Base-by-base conservation (phyloP, 2,888 invertebrate species). In the Carpatolechia fugitivella region DNA sequence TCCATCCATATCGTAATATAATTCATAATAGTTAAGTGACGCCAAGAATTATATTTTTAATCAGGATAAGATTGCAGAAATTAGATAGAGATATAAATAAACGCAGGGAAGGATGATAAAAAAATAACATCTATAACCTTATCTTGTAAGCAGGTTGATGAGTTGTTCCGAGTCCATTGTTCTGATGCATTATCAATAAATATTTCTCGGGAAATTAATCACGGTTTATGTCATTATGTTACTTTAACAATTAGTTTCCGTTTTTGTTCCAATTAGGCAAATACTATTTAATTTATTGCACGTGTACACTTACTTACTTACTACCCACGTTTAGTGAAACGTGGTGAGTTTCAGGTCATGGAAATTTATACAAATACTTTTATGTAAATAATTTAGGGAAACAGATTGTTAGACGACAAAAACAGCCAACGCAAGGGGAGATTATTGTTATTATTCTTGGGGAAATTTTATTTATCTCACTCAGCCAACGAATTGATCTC, bases 231-330 rank as follows among this genome's bases (percentile, higher is more conserved):
- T 35, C 35, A 35, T 49, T 14, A 36, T 48, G 49, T 49, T 11
- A 49, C 49, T 51, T 56, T 36, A 52, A 40, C 38, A 56, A 56
- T 56, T 56, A 56, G 30, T 18, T 20, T 1, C 24, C 8, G 41
- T 29, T 48, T 36, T 36, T 48, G 16, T 31, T 40, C 1, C 44
- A 54, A 54, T 54, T 54, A 49, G 38, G 36, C 7, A 40, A 14
- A 13, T 16, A 40, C 18, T 40, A 8, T 8, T 7, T 40, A 14
- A 24, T 44, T 44, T 44, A 33, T 33, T 35, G 11, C 54, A 54
- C 54, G 55, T 46, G 51, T n/a, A 38, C 13, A 13, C 6, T 10
- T 41, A 38, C 38, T 29, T 24, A 24, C 6, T 24, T 24, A 24
- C 24, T 24, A 24, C 6, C 11, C 44, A 44, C 44, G 44, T 44